Base-by-base conservation (phyloP, 2,113 vertebrate genomes). In the Tichodroma muraria region DNA sequence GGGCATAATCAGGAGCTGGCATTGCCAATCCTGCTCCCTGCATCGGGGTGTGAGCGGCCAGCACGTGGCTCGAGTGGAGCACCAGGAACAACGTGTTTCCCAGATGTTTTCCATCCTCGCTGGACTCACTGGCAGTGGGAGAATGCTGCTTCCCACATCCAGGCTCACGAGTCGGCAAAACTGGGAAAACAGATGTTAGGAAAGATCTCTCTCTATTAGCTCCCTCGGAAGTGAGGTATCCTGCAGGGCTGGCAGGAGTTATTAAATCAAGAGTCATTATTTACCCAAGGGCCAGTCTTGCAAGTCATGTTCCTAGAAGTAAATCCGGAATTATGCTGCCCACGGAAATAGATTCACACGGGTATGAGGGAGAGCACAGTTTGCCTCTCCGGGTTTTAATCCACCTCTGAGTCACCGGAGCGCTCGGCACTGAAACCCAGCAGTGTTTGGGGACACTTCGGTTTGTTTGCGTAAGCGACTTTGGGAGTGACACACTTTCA, bases 1-100 rank as follows among this genome's bases (percentile, higher is more conserved):
- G 3, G 24, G 49, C 24, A 31, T 4, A n/a, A 25, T 0, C 40
- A 6, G 66, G 2, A 27, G 6, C 0, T 24, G 4, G 7, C 5
- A 0, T 2, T 6, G 4, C 40, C 61, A 14, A 1, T 24, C 22
- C 20, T 7, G 2, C 38, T 31, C 24, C 65, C 53, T 13, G 19
- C 65, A 3, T 2, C 0, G 1, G 31, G 80, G 40, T 23, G 24
- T 7, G 13, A 69, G 86, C 53, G 4, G 52, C 9, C 78, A 28
- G 63, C 40, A 4, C 3, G 5, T 2, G 65, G 61, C 33, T 64
- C 5, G 1, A 45, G 50, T 0, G 1, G 27, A 31, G 35, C 50
- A 4, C 65, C 1, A 2, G 27, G 27, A 86, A 4, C 78, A 2
- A 23, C 21, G 2, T 1, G 2, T 66, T 25, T 40, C 23, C 87